Conservation (phyloP, 2,797 vertebrate species). For the Pseudomugil tenellus region DNA sequence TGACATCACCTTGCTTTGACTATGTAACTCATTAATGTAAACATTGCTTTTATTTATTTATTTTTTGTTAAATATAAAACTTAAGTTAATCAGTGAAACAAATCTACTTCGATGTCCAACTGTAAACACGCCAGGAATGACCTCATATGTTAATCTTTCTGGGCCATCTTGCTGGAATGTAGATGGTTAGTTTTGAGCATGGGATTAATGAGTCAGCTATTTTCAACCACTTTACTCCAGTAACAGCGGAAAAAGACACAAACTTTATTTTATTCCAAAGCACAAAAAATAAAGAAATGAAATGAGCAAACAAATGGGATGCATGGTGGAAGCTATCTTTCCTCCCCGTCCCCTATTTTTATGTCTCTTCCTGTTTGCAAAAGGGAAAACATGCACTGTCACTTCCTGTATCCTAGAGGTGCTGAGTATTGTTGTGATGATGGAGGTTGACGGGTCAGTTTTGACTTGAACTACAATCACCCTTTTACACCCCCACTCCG, state of each 20-base stretch:
- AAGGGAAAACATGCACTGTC: constrained; percentile 78
- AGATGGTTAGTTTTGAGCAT: constrained; percentile 1
- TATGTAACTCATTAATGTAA: not conserved
- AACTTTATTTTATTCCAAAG: not conserved
- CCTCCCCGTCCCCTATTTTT: constrained; percentile 45
- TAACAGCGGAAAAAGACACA: not conserved
- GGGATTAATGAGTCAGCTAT: constrained; percentile 25
- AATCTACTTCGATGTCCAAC: not conserved
- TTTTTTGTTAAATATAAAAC: constrained; percentile 4
- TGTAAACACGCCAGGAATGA: constrained; percentile 27
- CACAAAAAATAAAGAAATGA: constrained; percentile 9
- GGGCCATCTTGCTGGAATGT: constrained; percentile 15
- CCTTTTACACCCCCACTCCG: constrained; percentile 5
- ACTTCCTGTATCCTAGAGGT: constrained; percentile 79
- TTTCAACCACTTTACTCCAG: not conserved
- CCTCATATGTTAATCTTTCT: constrained; percentile 32
- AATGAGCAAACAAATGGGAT: constrained; percentile 20
- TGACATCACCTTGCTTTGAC: not conserved
- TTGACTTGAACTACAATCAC: constrained; percentile 47
- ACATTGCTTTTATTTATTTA: not conserved
- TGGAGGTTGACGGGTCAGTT: constrained; percentile 37
- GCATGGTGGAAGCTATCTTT: constrained; percentile 30
- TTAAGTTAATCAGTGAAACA: constrained; percentile 10
- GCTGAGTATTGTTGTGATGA: constrained; percentile 33
- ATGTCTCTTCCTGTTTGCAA: constrained; percentile 81